Evolutionary conservation across 2,888 invertebrate species (phyloP), one percentile per base, ranked within the genome.

Genomic region (Clusia tigrina): DNA sequence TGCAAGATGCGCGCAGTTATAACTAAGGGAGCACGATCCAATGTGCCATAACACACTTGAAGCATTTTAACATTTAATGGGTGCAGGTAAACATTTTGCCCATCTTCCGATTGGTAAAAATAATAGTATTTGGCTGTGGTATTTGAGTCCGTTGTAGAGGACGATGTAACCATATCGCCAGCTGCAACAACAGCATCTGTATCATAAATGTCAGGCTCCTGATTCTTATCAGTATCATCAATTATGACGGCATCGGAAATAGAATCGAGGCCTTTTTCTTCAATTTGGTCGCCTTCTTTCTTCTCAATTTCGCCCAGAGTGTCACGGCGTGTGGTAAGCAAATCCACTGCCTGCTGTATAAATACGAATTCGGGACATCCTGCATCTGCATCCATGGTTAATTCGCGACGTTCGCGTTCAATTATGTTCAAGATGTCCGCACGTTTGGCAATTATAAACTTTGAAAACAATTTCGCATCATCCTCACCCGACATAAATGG

Each of bases 1-100:
- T 96, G 95, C n/a, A 97, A 81, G 52, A 98, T 90, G 59, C 87
- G 89, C 0, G 93, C 96, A 1, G 85, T 87, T 58, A 98, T 87
- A 2, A 86, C 76, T 20, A 84, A 86, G 48, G 98, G 97, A 59
- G 93, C 91, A 60, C 89, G 86, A 62, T 92, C 91, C 63, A 97
- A 84, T 6, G 88, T 88, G 6, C 95, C 95, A 85, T 95, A 96
- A 62, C 93, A 91, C 62, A 90, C 89, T 76, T 93, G 92, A 73
- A 98, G 83, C 89, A 97, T 93, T 65, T 92, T 91, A 9, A 94
- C 91, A 82, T 98, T 98, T 74, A 98, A 84, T 15, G 94, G 91
- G 83, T 96, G 93, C 66, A 98, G 85, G 83, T 94, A 98, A 60
- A 97, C 89, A 81, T 95, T 93, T 82, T 96, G 96, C 0, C 97